Conservation (phyloP, 1,140 invertebrate species). For the Chymomyza costata region DNA sequence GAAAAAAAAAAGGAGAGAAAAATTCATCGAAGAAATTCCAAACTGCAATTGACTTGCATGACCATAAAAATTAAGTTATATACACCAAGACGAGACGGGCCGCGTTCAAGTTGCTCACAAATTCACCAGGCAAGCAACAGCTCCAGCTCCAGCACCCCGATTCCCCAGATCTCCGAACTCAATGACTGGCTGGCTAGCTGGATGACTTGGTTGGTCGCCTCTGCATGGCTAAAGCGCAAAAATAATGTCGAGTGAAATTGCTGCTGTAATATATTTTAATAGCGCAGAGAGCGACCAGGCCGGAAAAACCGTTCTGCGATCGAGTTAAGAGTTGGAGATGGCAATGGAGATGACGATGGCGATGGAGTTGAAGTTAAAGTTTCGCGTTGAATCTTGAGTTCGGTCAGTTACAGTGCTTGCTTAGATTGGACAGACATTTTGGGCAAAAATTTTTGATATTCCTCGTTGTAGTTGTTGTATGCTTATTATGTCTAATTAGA, state of each 20-base stretch:
- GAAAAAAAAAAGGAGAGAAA: conserved; percentile 14
- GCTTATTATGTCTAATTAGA: conserved; percentile 71
- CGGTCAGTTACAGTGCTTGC: conserved; percentile 30
- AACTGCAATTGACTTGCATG: conserved; percentile 71
- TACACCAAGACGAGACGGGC: conserved; percentile 39
- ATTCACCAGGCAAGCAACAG: too few species aligned
- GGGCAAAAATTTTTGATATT: conserved; percentile 42
- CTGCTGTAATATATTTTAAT: conserved; percentile 70
- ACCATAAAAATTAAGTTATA: conserved; percentile 72
- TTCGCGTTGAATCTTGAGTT: conserved; percentile 9
- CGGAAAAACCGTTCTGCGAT: too few species aligned
- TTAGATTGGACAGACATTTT: conserved; percentile 34
- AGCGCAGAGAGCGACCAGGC: conserved; percentile 27
- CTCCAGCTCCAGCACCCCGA: too few species aligned
- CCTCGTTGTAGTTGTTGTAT: conserved; percentile 26
- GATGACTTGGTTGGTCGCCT: neutral
- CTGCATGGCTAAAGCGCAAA: conserved; percentile 48
- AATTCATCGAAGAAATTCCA: conserved; percentile 65
- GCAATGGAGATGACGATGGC: conserved; percentile 21
- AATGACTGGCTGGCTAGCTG: too few species aligned
- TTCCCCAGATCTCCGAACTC: too few species aligned
- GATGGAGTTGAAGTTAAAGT: conserved; percentile 27
- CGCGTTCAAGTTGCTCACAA: too few species aligned
- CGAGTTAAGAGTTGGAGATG: too few species aligned
- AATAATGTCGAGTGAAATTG: conserved; percentile 66